Conservation (phyloP, 2,797 vertebrate genomes). For the Chelonia mydas region DNA sequence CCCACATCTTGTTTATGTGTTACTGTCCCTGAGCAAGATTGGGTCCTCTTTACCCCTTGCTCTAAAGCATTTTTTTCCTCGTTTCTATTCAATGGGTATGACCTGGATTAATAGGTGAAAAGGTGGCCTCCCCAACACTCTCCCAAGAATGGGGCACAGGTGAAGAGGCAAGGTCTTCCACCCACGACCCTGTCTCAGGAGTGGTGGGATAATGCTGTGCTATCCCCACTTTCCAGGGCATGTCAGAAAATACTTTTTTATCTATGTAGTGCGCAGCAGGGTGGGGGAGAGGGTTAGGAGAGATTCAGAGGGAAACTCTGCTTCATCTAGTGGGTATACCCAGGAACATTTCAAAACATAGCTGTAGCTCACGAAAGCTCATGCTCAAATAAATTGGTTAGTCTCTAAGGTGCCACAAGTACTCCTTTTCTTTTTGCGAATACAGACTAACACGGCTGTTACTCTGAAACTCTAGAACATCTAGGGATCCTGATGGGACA, state of each 20-base stretch:
- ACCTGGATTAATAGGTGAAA: not conserved
- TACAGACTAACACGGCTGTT: too few species aligned
- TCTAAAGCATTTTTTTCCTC: not conserved
- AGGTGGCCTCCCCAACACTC: not conserved
- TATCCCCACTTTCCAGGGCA: not conserved
- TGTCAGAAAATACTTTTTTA: not conserved
- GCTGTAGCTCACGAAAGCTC: too few species aligned
- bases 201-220: not conserved
- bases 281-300: not conserved
- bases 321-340: not conserved
- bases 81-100: not conserved
- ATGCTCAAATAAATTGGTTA: too few species aligned
- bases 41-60: not conserved
- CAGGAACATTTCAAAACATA: conserved; percentile 15
- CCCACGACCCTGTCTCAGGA: not conserved
- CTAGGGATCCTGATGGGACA: not conserved
- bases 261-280: not conserved
- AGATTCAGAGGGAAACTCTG: not conserved
- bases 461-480: too few species aligned
- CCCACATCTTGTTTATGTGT: not conserved
- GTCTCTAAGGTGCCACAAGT: too few species aligned
- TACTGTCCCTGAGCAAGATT: not conserved
- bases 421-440: too few species aligned
- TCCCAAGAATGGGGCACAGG: not conserved
- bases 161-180: not conserved